Evolutionary conservation across 2,113 vertebrate genomes (phyloP).

Genomic region (Syngnathus floridae): DNA sequence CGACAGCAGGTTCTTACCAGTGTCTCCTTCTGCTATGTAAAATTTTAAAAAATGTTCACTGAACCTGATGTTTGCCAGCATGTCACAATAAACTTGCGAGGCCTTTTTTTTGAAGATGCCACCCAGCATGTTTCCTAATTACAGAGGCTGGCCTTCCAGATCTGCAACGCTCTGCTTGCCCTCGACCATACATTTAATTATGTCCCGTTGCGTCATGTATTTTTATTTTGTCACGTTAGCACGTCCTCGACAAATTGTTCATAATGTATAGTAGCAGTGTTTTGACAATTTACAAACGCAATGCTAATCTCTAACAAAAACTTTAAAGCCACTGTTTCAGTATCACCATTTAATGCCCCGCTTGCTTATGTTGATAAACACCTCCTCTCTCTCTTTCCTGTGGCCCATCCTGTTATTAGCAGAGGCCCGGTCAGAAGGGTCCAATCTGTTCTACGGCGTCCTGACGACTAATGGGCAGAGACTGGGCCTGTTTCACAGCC

Average conservation of each 20-base stretch:
- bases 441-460: slow-evolving; percentile 3
- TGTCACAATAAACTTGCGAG: neutral
- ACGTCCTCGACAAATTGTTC: neutral
- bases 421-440: slow-evolving; percentile 5
- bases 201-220: slow-evolving; percentile 35
- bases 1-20: neutral
- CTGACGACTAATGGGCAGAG: slow-evolving; percentile 48
- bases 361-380: neutral
- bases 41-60: neutral
- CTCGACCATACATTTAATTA: slow-evolving; percentile 34
- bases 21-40: neutral
- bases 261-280: neutral
- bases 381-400: neutral
- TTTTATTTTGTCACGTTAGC: slow-evolving; percentile 26
- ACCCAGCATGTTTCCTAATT: slow-evolving; percentile 7
- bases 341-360: neutral
- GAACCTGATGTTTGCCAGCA: neutral
- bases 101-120: neutral
- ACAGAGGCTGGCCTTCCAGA: slow-evolving; percentile 23
- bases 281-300: neutral
- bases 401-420: neutral
- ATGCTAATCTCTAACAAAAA: neutral
- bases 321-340: neutral
- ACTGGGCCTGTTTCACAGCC: slow-evolving; percentile 47
- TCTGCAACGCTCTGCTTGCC: slow-evolving; percentile 9